Conservation (phyloP, 2,888 invertebrate species). For the Nomada hirtipes region DNA sequence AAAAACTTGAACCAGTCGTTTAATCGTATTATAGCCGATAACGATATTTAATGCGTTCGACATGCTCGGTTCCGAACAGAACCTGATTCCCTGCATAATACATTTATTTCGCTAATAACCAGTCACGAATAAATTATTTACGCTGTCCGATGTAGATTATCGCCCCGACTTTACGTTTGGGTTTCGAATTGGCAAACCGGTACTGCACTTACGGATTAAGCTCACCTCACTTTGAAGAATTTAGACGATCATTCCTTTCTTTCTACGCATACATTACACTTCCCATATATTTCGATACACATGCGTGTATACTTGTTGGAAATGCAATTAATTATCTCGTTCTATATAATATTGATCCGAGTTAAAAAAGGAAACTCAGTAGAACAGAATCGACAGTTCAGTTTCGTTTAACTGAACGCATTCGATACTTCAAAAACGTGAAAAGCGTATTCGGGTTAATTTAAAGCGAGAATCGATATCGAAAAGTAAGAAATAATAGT, state of each 20-base stretch:
- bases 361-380: too few relatives aligned
- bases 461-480: too few relatives aligned
- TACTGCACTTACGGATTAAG: not conserved
- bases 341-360: too few relatives aligned
- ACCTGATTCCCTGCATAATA: conserved; percentile 36
- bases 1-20: conserved; percentile 36
- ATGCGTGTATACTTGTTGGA: too few relatives aligned
- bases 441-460: too few relatives aligned
- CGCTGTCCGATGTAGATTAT: conserved; percentile 1
- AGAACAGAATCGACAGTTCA: too few relatives aligned
- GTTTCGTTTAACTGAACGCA: too few relatives aligned
- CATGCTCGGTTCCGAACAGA: conserved; percentile 24
- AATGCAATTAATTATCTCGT: too few relatives aligned
- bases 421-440: too few relatives aligned
- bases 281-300: not conserved
- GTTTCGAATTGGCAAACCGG: not conserved
- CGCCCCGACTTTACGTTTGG: not conserved
- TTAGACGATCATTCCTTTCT: conserved; percentile 56
- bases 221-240: not conserved
- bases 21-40: conserved; percentile 28
- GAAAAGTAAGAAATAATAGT: too few relatives aligned
- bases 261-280: conserved; percentile 42
- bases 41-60: conserved; percentile 45
- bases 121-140: conserved; percentile 28
- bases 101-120: conserved; percentile 44